phyloP scores from a whole-genome alignment of 2,888 invertebrate genomes.

The Micoletzkya japonica region DNA sequence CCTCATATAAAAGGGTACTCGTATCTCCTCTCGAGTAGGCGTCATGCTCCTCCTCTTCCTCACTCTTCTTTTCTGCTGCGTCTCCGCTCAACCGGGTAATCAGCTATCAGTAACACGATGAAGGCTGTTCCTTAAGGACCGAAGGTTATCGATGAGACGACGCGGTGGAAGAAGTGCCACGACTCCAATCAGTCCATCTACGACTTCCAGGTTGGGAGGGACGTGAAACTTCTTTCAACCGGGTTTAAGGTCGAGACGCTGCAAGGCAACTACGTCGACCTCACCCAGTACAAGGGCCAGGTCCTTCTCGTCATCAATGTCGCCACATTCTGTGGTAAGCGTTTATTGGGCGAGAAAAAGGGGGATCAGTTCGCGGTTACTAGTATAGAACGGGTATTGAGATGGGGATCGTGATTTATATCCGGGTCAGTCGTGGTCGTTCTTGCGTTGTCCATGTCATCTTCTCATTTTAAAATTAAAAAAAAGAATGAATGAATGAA shows the following conservation, averaged over 20 bases:
- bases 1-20: background rate
- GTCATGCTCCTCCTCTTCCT: conserved; percentile 7
- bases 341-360: too few species aligned
- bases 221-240: background rate
- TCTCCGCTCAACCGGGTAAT: conserved; percentile 15
- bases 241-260: conserved; percentile 54
- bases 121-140: conserved; percentile 53
- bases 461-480: too few species aligned
- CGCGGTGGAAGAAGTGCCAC: conserved; percentile 59
- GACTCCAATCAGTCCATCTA: conserved; percentile 58
- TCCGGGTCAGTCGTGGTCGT: too few species aligned
- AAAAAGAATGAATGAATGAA: background rate
- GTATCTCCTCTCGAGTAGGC: background rate
- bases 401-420: background rate
- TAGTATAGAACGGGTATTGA: background rate
- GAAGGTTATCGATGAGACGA: conserved; percentile 60
- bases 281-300: conserved; percentile 60
- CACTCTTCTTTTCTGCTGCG: conserved; percentile 2
- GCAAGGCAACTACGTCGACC: conserved; percentile 60
- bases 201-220: conserved; percentile 51
- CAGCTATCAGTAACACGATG: background rate
- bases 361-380: too few species aligned
- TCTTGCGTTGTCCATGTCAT: too few species aligned
- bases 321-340: conserved; percentile 62
- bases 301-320: conserved; percentile 61